Conservation (phyloP, 1,140 invertebrate genomes). For the Hylaeus anthracinus region DNA sequence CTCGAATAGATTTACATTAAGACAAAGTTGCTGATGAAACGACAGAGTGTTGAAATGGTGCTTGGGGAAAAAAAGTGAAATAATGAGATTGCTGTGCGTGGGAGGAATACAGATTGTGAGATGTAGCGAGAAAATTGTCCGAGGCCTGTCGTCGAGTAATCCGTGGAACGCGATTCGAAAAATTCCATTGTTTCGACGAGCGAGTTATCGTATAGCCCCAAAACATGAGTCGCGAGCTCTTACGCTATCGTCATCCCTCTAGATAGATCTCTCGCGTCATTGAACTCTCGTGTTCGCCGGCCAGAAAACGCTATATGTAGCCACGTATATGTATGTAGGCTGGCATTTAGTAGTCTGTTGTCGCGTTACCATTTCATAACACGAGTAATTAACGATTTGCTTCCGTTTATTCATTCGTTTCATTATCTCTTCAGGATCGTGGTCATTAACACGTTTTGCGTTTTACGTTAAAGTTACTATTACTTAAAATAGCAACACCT, state of each 20-base stretch:
- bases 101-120: not conserved
- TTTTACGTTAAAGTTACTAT: too few relatives aligned
- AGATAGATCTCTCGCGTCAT: conserved; percentile 60
- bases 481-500: too few relatives aligned
- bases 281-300: conserved; percentile 53
- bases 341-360: not conserved
- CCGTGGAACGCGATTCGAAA: not conserved
- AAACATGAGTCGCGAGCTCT: conserved; percentile 43
- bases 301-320: not conserved
- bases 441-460: too few relatives aligned
- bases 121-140: not conserved
- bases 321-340: not conserved
- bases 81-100: not conserved
- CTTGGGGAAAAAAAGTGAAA: not conserved
- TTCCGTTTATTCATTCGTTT: too few relatives aligned
- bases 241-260: conserved; percentile 54
- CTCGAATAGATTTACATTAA: too few relatives aligned
- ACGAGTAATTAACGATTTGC: not conserved
- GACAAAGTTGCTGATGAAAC: too few relatives aligned
- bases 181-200: conserved; percentile 9
- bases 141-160: not conserved
- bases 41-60: too few relatives aligned
- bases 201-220: conserved; percentile 1
- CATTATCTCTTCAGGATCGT: too few relatives aligned
- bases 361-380: not conserved